Base-by-base conservation (phyloP, 2,113 vertebrate species). In the Corvus hawaiiensis region DNA sequence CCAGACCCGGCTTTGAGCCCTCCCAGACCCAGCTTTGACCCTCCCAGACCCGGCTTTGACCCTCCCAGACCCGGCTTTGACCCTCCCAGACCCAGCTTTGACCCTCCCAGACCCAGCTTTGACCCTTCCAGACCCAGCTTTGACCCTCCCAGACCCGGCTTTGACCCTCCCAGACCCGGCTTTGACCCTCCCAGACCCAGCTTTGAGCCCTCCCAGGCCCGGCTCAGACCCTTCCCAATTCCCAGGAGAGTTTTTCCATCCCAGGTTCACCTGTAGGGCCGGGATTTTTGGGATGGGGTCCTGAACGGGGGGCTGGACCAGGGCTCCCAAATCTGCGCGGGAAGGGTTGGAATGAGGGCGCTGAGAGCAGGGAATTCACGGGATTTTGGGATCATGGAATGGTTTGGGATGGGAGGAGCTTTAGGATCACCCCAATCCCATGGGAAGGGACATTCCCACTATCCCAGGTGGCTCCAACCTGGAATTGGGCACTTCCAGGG, bases 301-400 rank as follows among this genome's bases (percentile, higher is more conserved):
- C 0, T 10, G 44, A 49, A 0, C 1, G 0, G 18, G 64, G 27
- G 16, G 1, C 5, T 46, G 41, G 20, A 77, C 83, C 72, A 55
- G 33, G n/a, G 30, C 71, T 13, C 46, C 79, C 51, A 46, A 1
- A 37, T 93, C 95, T 96, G 95, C 51, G 32, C 28, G 0, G n/a
- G 30, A 59, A 78, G 0, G 21, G 8, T 20, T 1, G 30, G 71
- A 26, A 28, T 39, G 49, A 30, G 49, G 49, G 49, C 26, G 9
- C 49, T 16, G 49, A 5, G 49, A 32, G 3, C 12, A 1, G 30
- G 52, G 71, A 28, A 62, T 35, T 4, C 0, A 0, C 1, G 6
- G 52, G 15, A 30, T 46, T 23, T 26, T 11, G 18, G n/a, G 52
- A n/a, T 43, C 16, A 7, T 4, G 56, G n/a, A 7, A 18, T 5